A percentile compares a stretch with the other conserved stretches of the same genome.
Evolutionary conservation across 2,888 invertebrate genomes (phyloP).

Genomic region (Apamea monoglypha): DNA sequence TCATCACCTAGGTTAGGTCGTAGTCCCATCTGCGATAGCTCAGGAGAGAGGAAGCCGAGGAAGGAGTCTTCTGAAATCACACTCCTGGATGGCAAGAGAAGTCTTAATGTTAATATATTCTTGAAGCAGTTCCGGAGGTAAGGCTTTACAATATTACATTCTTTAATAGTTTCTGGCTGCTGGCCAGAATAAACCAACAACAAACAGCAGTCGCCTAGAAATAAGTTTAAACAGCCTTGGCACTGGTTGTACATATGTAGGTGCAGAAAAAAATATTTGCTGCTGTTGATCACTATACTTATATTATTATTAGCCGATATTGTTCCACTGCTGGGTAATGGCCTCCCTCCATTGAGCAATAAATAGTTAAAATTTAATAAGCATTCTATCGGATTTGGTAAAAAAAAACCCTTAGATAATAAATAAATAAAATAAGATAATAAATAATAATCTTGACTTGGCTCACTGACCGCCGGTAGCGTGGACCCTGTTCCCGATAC

Average conservation of each 20-base stretch:
- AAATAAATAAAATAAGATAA: no score
- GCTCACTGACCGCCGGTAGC: no score
- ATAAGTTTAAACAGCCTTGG: not conserved
- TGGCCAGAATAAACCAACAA: not conserved
- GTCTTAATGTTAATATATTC: conserved; percentile 99
- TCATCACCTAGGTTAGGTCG: conserved; percentile 87
- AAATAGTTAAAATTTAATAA: no score
- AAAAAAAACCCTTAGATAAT: no score
- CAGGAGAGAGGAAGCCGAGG: conserved; percentile 92
- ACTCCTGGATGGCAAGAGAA: conserved; percentile 97
- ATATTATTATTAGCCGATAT: not conserved
- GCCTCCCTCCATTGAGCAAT: no score
- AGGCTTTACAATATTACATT: conserved; percentile 31
- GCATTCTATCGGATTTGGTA: no score
- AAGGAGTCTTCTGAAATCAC: conserved; percentile 97
- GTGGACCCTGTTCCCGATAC: no score
- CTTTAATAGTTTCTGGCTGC: not conserved
- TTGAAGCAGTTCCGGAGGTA: conserved; percentile 98
- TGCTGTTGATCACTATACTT: not conserved
- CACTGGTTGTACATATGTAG: no score
- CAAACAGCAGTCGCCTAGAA: not conserved
- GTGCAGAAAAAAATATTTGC: no score
- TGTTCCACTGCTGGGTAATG: no score
- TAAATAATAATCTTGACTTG: no score
- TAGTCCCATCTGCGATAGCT: conserved; percentile 84